Conservation (phyloP, 2,888 invertebrate species). For the Platycnemis pennipes region DNA sequence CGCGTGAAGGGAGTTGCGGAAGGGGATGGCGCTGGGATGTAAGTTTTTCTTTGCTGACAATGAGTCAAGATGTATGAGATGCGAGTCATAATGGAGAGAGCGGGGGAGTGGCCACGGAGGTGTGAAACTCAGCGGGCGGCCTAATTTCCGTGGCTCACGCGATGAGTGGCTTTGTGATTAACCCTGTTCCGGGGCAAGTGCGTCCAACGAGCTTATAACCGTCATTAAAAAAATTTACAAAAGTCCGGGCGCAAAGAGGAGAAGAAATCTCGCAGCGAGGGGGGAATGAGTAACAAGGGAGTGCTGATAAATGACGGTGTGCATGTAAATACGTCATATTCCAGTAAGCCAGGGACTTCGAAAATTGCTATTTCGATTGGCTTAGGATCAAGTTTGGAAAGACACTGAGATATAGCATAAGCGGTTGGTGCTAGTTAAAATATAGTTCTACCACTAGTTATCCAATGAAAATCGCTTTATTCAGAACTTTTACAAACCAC, state of each 20-base stretch:
- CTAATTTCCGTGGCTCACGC: not conserved
- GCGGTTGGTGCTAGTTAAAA: no score
- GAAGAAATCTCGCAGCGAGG: not conserved
- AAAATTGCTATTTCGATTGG: no score
- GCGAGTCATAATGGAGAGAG: not conserved
- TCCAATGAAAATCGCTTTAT: no score
- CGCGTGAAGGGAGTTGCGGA: not conserved
- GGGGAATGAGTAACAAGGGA: no score
- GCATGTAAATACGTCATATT: no score
- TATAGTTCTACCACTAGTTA: no score
- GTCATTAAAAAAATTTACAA: not conserved
- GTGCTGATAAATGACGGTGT: no score
- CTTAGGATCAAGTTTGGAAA: no score
- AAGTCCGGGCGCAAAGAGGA: not conserved
- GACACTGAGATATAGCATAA: no score
- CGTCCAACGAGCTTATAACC: not conserved
- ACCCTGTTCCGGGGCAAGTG: not conserved
- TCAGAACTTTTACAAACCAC: no score
- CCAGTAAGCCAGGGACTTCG: no score
- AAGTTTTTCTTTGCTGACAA: not conserved
- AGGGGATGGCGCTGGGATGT: not conserved
- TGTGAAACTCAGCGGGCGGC: not conserved
- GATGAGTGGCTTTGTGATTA: conserved; percentile 31
- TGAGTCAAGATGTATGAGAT: not conserved
- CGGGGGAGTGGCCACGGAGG: not conserved